Percentiles rank a stretch among this genome's conserved stretches.
phyloP scores from a whole-genome alignment of 2,888 invertebrate genomes.

The Colletes collaris region DNA sequence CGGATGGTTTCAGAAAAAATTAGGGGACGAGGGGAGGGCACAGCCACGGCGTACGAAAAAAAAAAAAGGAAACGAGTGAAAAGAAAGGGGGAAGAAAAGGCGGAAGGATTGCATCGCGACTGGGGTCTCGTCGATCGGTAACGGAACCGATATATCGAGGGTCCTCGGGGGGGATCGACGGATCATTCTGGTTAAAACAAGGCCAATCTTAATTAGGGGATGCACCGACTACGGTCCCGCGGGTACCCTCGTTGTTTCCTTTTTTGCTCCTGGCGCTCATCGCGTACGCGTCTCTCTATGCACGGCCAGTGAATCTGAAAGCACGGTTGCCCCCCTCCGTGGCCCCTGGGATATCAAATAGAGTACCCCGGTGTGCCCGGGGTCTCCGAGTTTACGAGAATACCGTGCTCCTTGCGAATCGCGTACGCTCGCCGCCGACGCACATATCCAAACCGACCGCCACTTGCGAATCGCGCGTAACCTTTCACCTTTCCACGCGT shows the following conservation, averaged over 20 bases:
- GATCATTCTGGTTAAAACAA: slow-evolving; percentile 68
- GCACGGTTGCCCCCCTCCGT: slow-evolving; percentile 55
- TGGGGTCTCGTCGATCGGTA: slow-evolving; percentile 25
- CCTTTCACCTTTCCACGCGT: neutral
- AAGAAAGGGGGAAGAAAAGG: slow-evolving; percentile 1
- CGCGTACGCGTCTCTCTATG: slow-evolving; percentile 30
- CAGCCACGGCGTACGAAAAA: neutral
- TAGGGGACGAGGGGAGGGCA: neutral
- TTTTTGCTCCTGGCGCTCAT: slow-evolving; percentile 30
- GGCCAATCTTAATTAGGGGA: slow-evolving; percentile 77
- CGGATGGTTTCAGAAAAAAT: slow-evolving; percentile 48
- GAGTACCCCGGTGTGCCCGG: slow-evolving; percentile 70
- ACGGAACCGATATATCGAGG: slow-evolving; percentile 49
- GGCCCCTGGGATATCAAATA: slow-evolving; percentile 80
- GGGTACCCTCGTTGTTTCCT: slow-evolving; percentile 41
- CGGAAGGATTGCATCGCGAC: slow-evolving; percentile 24
- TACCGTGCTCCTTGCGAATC: slow-evolving; percentile 13
- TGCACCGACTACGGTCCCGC: slow-evolving; percentile 65
- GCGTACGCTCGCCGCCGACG: neutral
- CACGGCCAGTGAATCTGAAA: slow-evolving; percentile 63
- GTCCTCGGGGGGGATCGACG: slow-evolving; percentile 57
- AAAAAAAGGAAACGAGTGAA: neutral
- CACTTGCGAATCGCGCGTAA: neutral
- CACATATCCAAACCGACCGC: slow-evolving; percentile 4
- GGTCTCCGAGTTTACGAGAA: slow-evolving; percentile 38